A percentile compares a stretch with the other conserved stretches of the same genome.
Conservation (phyloP, 2,113 vertebrate genomes). For the Poecilia latipinna region DNA sequence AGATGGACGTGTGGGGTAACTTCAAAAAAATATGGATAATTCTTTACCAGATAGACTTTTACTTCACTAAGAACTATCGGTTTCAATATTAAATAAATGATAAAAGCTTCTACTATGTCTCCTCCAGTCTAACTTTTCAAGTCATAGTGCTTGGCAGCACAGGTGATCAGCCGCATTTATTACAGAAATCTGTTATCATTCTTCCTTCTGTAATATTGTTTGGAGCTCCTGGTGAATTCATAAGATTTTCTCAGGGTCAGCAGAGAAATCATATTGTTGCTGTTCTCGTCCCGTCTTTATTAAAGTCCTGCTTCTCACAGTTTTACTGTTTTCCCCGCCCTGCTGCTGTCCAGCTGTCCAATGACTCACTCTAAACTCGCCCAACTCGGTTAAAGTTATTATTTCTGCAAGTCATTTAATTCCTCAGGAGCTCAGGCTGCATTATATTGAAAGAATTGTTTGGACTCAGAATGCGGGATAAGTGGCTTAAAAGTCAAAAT, state of each 20-base stretch:
- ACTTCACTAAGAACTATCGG: no score
- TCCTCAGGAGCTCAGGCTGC: constrained; percentile 18
- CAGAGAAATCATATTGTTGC: constrained; percentile 34
- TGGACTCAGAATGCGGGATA: neutral
- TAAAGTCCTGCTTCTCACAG: constrained; percentile 47
- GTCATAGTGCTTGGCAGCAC: neutral
- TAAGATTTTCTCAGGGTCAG: constrained; percentile 46
- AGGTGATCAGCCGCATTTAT: constrained; percentile 3
- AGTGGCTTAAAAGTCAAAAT: constrained; percentile 59
- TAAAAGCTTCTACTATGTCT: constrained; percentile 4
- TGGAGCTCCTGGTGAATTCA: constrained; percentile 19
- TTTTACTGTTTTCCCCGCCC: constrained; percentile 22
- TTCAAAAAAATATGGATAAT: no score
- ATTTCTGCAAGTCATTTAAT: constrained; percentile 53
- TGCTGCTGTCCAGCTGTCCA: constrained; percentile 56
- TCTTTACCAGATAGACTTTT: no score
- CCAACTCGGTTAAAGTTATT: constrained; percentile 60
- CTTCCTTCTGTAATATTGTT: constrained; percentile 32
- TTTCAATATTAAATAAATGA: neutral
- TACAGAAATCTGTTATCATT: constrained; percentile 37
- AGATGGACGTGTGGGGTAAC: no score
- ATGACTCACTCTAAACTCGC: constrained; percentile 52
- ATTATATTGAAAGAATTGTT: neutral
- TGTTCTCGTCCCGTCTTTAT: constrained; percentile 41
- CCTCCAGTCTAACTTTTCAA: constrained; percentile 8